Base-by-base conservation (phyloP, 1,140 invertebrate species). In the Ectropis grisescens region DNA sequence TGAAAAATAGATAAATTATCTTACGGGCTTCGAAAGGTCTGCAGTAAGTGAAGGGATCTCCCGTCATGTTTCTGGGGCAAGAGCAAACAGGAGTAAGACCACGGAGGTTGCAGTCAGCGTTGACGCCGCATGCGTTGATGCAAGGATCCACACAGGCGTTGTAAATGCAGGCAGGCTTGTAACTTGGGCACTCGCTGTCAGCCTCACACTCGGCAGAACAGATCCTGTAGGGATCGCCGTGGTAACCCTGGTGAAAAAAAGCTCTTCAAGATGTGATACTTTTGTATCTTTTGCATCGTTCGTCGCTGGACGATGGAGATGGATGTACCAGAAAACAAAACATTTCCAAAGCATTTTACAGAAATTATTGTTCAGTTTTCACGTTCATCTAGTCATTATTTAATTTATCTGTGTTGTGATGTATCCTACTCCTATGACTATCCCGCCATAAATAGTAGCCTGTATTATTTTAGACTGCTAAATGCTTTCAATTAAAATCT, bases 61-160 rank as follows among this genome's bases (percentile, higher is more conserved):
- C 93, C 12, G 92, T 94, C 89, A 91, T 93, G 58, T 93, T 90
- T 55, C 85, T 89, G 2, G 93, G 93, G 68, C 93, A 96, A 25
- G 89, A 92, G 74, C 93, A 95, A 14, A 95, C 88, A 11, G 89
- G 93, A 13, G 88, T 96, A 43, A 87, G 82, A 0, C 91, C 88
- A 5, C 90, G 81, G 15, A 94, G 84, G 48, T 91, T 85, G 60
- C 93, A 95, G 36, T 93, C 85, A 2, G 94, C 93, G 44, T 91
- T 90, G 1, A 91, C 76, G 16, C 93, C 93, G 57, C 93, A 95
- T 8, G 89, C 89, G 7, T 90, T 90, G 7, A 89, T 87, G 61
- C 93, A 95, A 0, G 93, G 92, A 61, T 93, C 89, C 35, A 90
- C 82, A 58, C 93, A 95, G 40, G 90, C 88, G 44, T 91, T 89